A percentile compares a stretch with the other conserved stretches of the same genome.
phyloP scores from a whole-genome alignment of 2,797 vertebrate genomes.

The Karalla daura region DNA sequence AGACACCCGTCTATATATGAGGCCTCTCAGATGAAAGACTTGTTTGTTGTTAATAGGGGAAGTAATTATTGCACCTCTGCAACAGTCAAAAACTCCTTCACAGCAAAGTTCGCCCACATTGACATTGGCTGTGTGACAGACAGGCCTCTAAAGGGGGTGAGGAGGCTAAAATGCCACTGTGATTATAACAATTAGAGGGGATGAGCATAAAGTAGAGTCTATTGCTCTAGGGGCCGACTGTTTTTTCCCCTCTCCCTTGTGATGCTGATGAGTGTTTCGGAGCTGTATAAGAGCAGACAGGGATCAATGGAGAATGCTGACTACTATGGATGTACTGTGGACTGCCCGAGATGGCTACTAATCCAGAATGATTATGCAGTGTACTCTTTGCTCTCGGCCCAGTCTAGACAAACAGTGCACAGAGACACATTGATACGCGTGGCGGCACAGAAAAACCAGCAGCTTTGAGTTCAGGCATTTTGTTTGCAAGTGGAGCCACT shows the following conservation, averaged over 20 bases:
- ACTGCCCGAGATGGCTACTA: constrained; percentile 69
- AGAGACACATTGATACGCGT: background rate
- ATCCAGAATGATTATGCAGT: constrained; percentile 74
- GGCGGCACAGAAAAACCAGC: constrained; percentile 1
- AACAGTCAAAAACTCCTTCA: constrained; percentile 61
- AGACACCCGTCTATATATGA: constrained; percentile 56
- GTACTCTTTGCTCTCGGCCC: constrained; percentile 51
- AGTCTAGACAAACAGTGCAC: constrained; percentile 67
- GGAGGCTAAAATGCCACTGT: constrained; percentile 71
- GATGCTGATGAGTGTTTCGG: constrained; percentile 72
- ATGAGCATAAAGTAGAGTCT: constrained; percentile 59
- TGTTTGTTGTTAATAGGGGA: constrained; percentile 76
- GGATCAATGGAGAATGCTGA: constrained; percentile 79
- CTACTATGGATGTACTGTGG: constrained; percentile 65
- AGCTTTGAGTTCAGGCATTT: constrained; percentile 5
- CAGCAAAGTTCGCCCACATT: constrained; percentile 50
- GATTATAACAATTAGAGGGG: constrained; percentile 76
- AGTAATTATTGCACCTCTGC: constrained; percentile 70
- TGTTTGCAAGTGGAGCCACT: constrained; percentile 6
- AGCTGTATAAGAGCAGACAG: constrained; percentile 66
- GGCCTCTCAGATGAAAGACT: constrained; percentile 67
- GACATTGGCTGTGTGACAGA: constrained; percentile 56
- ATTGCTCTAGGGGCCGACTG: constrained; percentile 55
- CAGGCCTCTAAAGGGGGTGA: constrained; percentile 59
- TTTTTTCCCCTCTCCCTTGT: constrained; percentile 60